Conservation (phyloP, 2,888 invertebrate species). For the Caenorhabditis plicata region DNA sequence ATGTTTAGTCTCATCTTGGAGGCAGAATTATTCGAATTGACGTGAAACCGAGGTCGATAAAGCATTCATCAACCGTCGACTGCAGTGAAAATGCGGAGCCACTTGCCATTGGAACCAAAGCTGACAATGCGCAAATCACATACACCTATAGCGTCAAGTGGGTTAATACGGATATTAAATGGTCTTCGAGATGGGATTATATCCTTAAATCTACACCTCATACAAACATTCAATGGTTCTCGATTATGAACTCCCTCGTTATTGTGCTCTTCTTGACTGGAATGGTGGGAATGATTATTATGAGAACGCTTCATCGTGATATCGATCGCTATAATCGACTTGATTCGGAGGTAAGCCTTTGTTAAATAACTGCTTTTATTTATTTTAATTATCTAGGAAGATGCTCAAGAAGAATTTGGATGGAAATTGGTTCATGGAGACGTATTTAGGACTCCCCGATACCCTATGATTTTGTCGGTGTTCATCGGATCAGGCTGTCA, state of each 20-base stretch:
- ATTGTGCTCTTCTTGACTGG: slow-evolving; percentile 88
- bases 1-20: slow-evolving; percentile 70
- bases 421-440: slow-evolving; percentile 75
- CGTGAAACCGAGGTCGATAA: slow-evolving; percentile 69
- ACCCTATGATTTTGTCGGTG: slow-evolving; percentile 92
- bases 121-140: slow-evolving; percentile 70
- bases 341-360: slow-evolving; percentile 70
- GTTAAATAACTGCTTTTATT: neutral
- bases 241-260: slow-evolving; percentile 93
- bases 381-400: slow-evolving; percentile 68
- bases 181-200: slow-evolving; percentile 99
- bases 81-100: slow-evolving; percentile 71
- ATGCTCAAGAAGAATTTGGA: slow-evolving; percentile 81
- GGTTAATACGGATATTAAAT: slow-evolving; percentile 75
- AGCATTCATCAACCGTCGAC: slow-evolving; percentile 50
- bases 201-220: slow-evolving; percentile 97
- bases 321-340: slow-evolving; percentile 95
- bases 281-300: slow-evolving; percentile 98
- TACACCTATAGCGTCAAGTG: slow-evolving; percentile 88
- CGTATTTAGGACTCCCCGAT: slow-evolving; percentile 75
- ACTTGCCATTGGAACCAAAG: slow-evolving; percentile 75
- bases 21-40: slow-evolving; percentile 79
- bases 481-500: slow-evolving; percentile 94
- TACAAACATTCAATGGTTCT: slow-evolving; percentile 73
- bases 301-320: slow-evolving; percentile 94